Base-by-base conservation (phyloP, 64 coral and sea anemone species). In the Pocillopora damicornis region DNA sequence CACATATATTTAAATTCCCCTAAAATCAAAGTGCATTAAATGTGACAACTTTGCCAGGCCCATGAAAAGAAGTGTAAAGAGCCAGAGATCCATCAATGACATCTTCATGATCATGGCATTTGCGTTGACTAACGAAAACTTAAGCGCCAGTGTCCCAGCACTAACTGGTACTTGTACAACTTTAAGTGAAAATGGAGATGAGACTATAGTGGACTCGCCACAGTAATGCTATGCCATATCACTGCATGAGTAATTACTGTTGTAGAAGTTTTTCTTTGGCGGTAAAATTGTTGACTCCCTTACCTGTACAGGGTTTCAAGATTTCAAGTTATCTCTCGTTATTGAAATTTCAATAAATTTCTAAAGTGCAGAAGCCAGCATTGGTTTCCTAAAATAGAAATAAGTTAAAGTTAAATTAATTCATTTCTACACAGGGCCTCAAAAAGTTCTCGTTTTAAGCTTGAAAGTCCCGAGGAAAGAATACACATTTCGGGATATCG, bases 371-470 rank as follows among this genome's bases (percentile, higher is more conserved):
- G 30, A 30, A 30, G 30, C 30, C 30, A 30, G 30, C 7, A 51
- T 51, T 51, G 42, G 42, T 51, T 51, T 7, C 42, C 30, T 30
- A 30, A 30, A 30, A 30, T 30, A 30, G 30, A 30, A 30, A 30
- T 30, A 30, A 30, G 30, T 30, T 30, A 30, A 30, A 0, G 30
- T 30, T 51, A 51, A 51, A 51, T 2, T 51, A 51, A 7, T 51
- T 51, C 42, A 51, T 1, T 51, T 1, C 42, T 51, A 7, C 7
- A 7, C 42, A 87, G 85, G 71, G 18, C 72, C 85, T 15, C 0
- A 7, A 69, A 56, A 73, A 75, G 71, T 87, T 75, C 58, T 87
- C 42, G 85, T 87, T 51, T 35, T 68, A 16, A 87, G 74, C 36
- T n/a, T 87, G 11, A 75, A 75, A 7, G 35, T 16, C n/a, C 85